Evolutionary conservation across 1,140 invertebrate species (phyloP).

Genomic region (Hirudo medicinalis): DNA sequence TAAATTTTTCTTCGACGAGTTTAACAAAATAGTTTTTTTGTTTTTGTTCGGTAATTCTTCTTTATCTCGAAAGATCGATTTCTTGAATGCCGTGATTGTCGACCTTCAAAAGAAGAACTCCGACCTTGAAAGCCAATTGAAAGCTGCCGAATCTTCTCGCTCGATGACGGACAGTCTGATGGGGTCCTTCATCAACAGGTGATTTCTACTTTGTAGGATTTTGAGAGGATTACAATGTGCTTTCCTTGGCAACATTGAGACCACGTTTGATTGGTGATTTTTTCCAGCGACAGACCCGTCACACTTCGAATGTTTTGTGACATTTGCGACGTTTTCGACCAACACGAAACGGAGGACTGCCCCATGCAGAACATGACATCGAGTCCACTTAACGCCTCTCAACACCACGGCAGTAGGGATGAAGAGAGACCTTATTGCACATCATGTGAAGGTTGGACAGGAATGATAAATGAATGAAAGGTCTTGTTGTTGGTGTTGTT

Average conservation of each 20-base stretch:
- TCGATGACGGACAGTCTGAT: conserved; percentile 10
- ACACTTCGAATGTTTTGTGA: conserved; percentile 75
- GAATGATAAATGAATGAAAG: background rate
- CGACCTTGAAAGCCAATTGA: conserved; percentile 59
- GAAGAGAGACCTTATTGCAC: conserved; percentile 70
- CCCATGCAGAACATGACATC: conserved; percentile 45
- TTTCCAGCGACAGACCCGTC: conserved; percentile 5
- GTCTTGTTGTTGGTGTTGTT: background rate
- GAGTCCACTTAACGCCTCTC: conserved; percentile 27
- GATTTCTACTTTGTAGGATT: background rate
- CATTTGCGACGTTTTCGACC: conserved; percentile 90
- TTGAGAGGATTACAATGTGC: background rate
- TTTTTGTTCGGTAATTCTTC: conserved; percentile 2
- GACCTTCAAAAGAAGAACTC: conserved; percentile 87
- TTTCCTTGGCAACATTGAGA: no score
- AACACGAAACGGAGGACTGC: conserved; percentile 92
- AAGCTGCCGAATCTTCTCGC: conserved; percentile 53
- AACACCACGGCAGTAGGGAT: conserved; percentile 44
- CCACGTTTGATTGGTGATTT: no score
- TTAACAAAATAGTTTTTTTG: background rate
- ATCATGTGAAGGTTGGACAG: conserved; percentile 67
- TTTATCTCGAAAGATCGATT: conserved; percentile 60
- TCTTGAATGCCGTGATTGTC: conserved; percentile 87
- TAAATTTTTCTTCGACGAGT: background rate
- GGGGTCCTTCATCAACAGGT: background rate